A percentile compares a stretch with the other conserved stretches of the same genome.
Evolutionary conservation across 2,113 vertebrate species (phyloP).

Genomic region (Columba livia): DNA sequence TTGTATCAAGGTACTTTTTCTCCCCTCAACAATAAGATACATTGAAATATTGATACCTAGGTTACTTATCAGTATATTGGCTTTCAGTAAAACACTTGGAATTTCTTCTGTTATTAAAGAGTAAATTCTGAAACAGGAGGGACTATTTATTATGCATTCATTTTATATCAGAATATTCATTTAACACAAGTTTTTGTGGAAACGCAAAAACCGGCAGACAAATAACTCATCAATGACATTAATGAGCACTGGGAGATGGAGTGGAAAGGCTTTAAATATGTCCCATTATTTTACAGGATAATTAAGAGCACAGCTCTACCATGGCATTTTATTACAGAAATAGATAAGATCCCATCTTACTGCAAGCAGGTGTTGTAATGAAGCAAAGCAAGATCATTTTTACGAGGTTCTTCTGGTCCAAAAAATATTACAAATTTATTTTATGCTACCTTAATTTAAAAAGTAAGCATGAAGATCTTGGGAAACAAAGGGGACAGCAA

Average conservation of each 20-base stretch:
- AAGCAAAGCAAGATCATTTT: conserved; percentile 61
- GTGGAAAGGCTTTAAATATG: conserved; percentile 75
- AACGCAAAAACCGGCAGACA: conserved; percentile 64
- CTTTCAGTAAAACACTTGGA: background rate
- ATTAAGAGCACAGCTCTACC: conserved; percentile 74
- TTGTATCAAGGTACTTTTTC: background rate
- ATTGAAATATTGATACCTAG: background rate
- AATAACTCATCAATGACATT: conserved; percentile 79
- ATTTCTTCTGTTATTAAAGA: conserved; percentile 1
- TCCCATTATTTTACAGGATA: conserved; percentile 78
- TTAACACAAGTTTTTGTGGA: conserved; percentile 36
- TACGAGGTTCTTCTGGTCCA: conserved; percentile 32
- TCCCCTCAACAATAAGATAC: background rate
- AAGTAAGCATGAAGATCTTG: background rate
- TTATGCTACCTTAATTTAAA: conserved; percentile 8
- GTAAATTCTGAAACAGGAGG: conserved; percentile 19
- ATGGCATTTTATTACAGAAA: conserved; percentile 74
- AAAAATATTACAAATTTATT: conserved; percentile 2
- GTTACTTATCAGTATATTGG: background rate
- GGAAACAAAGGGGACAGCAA: background rate
- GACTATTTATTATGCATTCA: conserved; percentile 53
- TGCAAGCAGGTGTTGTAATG: conserved; percentile 72
- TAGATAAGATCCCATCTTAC: conserved; percentile 67
- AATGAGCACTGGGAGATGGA: conserved; percentile 74
- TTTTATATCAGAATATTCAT: conserved; percentile 59